Evolutionary conservation across 2,888 invertebrate species (phyloP), one percentile per base, ranked within the genome.

Genomic region (Agrotis puta): DNA sequence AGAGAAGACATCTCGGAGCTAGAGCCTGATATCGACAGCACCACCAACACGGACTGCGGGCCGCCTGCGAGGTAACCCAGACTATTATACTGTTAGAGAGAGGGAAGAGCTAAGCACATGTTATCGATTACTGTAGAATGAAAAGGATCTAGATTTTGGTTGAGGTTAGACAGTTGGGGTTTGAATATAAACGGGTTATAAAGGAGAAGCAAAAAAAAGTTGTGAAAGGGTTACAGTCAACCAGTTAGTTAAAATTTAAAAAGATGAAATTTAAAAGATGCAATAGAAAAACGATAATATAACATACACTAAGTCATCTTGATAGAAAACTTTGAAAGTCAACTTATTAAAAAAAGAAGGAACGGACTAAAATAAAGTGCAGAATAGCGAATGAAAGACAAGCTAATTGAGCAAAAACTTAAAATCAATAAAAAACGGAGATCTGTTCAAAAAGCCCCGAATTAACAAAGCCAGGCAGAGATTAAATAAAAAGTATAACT

Each of bases 51-150:
- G 87, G 96, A 96, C 24, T 98, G 98, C 87, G 97, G 97, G 24
- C 97, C 97, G 4, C 98, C 98, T 3, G 97, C 97, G 58, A 97
- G 97, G 97, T 97, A 96, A 95, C 79, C 56, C 71, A 68, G 27
- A 79, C 18, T 2, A 58, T 48, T 45, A 69, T 70, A 56, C 57
- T 66, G 22, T 58, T 54, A 68, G 24, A 39, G 43, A 68, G 11
- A 56, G 13, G 5, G 7, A 57, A 83, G 85, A 83, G 81, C 85
- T 83, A 75, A 72, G 71, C 78, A 73, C 84, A 78, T 83, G 84
- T 82, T 71, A 74, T 74, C 54, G 50, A 11, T 62, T 56, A 27
- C 2, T 7, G 20, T 24, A 43, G 14, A 58, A 47, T 18, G 7
- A 33, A 47, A 20, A 11, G 39, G 33, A 33, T 27, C 27, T 27